Conservation (phyloP, 1,140 invertebrate species). For the Saccostrea echinata region DNA sequence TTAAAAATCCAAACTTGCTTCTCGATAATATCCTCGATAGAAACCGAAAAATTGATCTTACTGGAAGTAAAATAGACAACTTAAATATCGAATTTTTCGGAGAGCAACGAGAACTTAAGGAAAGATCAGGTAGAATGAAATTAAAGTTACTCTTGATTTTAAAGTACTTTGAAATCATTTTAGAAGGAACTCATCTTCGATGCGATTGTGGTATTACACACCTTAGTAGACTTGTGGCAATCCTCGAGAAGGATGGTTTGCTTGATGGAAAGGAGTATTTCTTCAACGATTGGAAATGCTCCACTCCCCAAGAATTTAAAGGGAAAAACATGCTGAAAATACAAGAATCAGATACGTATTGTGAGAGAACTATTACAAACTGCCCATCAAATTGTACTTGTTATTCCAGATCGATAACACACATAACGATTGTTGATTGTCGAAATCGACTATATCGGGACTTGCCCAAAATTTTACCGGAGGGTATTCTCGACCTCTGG, state of each 20-base stretch:
- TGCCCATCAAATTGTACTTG: constrained; percentile 67
- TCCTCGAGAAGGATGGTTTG: not conserved
- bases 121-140: constrained; percentile 5
- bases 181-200: constrained; percentile 56
- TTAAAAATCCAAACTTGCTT: constrained; percentile 33
- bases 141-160: constrained; percentile 53
- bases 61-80: constrained; percentile 51
- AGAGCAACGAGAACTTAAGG: not conserved
- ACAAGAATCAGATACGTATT: constrained; percentile 64
- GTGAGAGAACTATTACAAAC: constrained; percentile 32
- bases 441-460: constrained; percentile 36
- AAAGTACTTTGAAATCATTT: constrained; percentile 62
- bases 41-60: constrained; percentile 50
- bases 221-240: constrained; percentile 55
- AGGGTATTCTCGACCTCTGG: constrained; percentile 63
- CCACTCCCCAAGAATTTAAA: constrained; percentile 57
- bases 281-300: constrained; percentile 66
- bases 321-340: constrained; percentile 53
- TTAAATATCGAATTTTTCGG: constrained; percentile 37
- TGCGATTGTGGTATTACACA: constrained; percentile 67
- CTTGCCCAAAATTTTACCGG: constrained; percentile 60
- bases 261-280: constrained; percentile 62
- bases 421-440: constrained; percentile 67
- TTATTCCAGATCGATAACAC: constrained; percentile 56
- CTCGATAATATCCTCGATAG: constrained; percentile 39